Evolutionary conservation across 2,888 invertebrate genomes (phyloP).

Genomic region (Euclidia mi): DNA sequence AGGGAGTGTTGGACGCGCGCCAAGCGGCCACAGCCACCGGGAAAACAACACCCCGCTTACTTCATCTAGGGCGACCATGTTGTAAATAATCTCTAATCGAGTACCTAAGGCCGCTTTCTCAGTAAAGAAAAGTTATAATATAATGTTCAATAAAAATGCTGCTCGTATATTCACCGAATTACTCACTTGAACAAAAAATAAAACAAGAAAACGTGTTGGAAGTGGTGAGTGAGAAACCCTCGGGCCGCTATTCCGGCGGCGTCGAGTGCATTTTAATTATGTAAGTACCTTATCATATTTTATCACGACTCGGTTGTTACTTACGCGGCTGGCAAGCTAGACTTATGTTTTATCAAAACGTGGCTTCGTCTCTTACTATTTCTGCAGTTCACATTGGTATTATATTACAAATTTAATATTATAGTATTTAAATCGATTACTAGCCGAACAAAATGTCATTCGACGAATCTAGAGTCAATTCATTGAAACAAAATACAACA

Average conservation of each 20-base stretch:
- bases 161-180: slow-evolving; percentile 16
- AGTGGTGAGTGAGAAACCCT: slow-evolving; percentile 23
- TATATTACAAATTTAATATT: too few relatives aligned
- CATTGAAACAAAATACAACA: too few relatives aligned
- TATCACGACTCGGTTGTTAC: slow-evolving; percentile 38
- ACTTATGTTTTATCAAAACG: slow-evolving; percentile 22
- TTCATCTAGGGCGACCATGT: slow-evolving; percentile 60
- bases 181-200: slow-evolving; percentile 10
- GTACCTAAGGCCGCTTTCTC: slow-evolving; percentile 51
- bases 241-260: slow-evolving; percentile 20
- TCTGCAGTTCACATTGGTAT: background rate
- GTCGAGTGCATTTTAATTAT: slow-evolving; percentile 35
- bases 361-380: slow-evolving; percentile 21
- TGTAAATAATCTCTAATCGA: too few relatives aligned
- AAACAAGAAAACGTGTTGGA: slow-evolving; percentile 32
- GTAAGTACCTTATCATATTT: slow-evolving; percentile 30
- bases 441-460: too few relatives aligned
- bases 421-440: too few relatives aligned
- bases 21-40: slow-evolving; percentile 61
- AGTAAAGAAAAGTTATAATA: slow-evolving; percentile 10
- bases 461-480: too few relatives aligned
- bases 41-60: slow-evolving; percentile 69
- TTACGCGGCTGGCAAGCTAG: slow-evolving; percentile 37
- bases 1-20: slow-evolving; percentile 69
- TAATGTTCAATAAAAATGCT: slow-evolving; percentile 14